Evolutionary conservation across 2,113 vertebrate species (phyloP).

Genomic region (Calidris pygmaea): DNA sequence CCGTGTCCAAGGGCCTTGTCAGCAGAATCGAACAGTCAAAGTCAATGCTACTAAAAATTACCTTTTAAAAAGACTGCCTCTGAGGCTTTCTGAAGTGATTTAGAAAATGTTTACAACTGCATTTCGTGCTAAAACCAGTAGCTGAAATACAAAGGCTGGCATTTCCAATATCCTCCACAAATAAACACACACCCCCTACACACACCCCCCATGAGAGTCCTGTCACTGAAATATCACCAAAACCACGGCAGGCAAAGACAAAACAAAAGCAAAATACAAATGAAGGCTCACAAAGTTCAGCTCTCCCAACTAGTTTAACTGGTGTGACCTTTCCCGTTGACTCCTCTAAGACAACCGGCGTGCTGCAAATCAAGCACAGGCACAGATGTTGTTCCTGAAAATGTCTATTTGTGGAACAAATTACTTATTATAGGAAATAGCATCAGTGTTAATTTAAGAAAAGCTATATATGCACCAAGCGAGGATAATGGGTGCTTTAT

Average conservation of each 20-base stretch:
- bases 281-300: neutral
- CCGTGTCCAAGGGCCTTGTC: rapidly evolving
- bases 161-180: neutral
- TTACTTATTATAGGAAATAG: conserved; percentile 29
- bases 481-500: neutral
- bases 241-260: neutral
- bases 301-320: neutral
- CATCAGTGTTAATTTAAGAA: conserved; percentile 19
- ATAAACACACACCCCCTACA: neutral
- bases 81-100: neutral
- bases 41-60: neutral
- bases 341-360: neutral
- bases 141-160: neutral
- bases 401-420: conserved; percentile 30
- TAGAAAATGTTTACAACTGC: neutral
- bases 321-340: neutral
- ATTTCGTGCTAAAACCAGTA: neutral
- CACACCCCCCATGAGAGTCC: rapidly evolving
- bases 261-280: neutral
- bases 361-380: neutral
- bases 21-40: neutral
- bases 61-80: neutral
- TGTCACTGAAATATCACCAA: neutral
- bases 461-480: neutral
- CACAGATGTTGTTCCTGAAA: conserved; percentile 36